Base-by-base conservation (phyloP, 2,113 vertebrate species). In the Cromileptes altivelis region DNA sequence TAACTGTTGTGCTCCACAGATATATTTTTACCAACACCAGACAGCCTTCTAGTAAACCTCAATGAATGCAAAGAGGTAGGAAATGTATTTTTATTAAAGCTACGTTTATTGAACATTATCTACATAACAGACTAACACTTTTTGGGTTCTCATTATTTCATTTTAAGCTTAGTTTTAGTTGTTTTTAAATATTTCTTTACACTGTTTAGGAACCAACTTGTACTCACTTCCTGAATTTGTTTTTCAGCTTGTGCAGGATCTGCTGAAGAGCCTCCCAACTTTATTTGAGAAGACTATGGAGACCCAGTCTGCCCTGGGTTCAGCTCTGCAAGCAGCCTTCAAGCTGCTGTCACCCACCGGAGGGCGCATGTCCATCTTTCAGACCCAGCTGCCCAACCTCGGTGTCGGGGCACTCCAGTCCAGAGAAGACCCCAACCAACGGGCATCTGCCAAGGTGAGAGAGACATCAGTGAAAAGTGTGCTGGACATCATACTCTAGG, bases 1-100 rank as follows among this genome's bases (percentile, higher is more conserved):
- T 19, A 11, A 4, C 4, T 14, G 85, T 82, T 93, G 60, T 93
- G 55, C 50, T 77, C 92, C 96, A 78, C 95, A 99, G 98, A 99
- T 96, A 96, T 99, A 82, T 99, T 99, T 94, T 96, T 99, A 95
- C 98, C 98, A 78, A 98, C 97, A 95, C 98, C 98, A 93, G 98
- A 99, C 94, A 98, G 98, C 94, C 95, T 99, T 93, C 1, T 99
- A 93, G 98, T 99, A 83, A 99, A 99, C 92, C 96, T 99, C 95
- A 98, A 97, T 90, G 98, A 99, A 95, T 97, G 97, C 94, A 99
- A 97, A 95, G 98, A 99, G 97, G 98, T 99, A 96, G 97, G 97
- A 25, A 17, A 15, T 7, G 15, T 2, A 30, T n/a, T 7, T 40
- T 62, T 2, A 5, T 60, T 60, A n/a, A 42, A 55, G 9, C n/a